Evolutionary conservation across 2,797 vertebrate species (phyloP), one percentile per base, ranked within the genome.

Genomic region (Telmatherina bonti): DNA sequence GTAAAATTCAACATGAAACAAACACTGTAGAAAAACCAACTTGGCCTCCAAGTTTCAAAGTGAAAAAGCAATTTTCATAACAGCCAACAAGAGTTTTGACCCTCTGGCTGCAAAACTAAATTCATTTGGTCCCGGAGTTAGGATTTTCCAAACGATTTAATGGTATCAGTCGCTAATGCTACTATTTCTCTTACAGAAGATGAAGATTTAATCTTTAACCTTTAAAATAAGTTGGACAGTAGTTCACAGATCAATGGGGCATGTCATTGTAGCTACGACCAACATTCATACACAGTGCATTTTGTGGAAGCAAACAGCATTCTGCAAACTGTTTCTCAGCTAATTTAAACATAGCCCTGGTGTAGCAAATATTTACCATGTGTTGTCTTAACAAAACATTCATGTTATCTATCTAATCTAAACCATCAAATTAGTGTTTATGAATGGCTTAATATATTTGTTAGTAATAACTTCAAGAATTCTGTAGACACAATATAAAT

Each of bases 371-470:
- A 4, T 47, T 47, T 13, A 59, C 26, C 52, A n/a, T 36, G 33
- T 47, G 45, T 47, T 43, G 43, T 31, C 20, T 33, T 5, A 63
- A 55, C 35, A 30, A 16, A 61, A 27, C 51, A 64, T 36, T 24
- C 47, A 57, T 38, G 15, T 53, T 30, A 58, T 61, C 38, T 10
- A 31, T 51, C 36, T 31, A 29, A 56, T 67, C 58, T 27, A 41
- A 57, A 60, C 12, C 13, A 31, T 35, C 29, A 59, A 15, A 45
- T 55, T 51, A 30, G n/a, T 55, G 27, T 60, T 68, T 49, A 24
- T 64, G 15, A 16, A 38, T 20, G 35, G 41, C 4, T 62, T 15
- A n/a, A 33, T 56, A 4, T 51, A 27, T 27, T 26, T 11, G n/a
- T 15, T 22, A 53, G 8, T 58, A 20, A 43, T n/a, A 0, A 4